Conservation (phyloP, 2,888 invertebrate genomes). For the Vandiemenella viatica region DNA sequence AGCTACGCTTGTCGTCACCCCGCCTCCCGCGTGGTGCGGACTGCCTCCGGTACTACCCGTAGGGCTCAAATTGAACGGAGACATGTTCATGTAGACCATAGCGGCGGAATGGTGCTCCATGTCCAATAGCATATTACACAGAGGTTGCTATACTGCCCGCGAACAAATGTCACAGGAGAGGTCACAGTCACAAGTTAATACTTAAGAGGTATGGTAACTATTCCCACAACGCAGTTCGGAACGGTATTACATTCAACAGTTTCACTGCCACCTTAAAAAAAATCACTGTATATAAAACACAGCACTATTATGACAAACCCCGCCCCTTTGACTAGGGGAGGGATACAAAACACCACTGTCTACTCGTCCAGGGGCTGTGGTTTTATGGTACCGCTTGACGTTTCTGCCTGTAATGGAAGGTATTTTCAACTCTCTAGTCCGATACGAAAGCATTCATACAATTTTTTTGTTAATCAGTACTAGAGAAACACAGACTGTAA, state of each 20-base stretch:
- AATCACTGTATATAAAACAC: too few species aligned
- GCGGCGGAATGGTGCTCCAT: slow-evolving; percentile 57
- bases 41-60: slow-evolving; percentile 45
- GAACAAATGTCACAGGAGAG: too few species aligned
- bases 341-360: neutral
- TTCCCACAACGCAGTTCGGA: too few species aligned
- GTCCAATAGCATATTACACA: slow-evolving; percentile 52
- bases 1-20: slow-evolving; percentile 10
- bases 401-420: neutral
- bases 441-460: neutral
- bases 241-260: too few species aligned
- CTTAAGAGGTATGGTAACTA: too few species aligned
- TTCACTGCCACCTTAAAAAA: too few species aligned
- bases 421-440: neutral
- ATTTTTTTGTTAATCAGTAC: too few species aligned
- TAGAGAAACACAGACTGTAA: too few species aligned
- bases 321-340: slow-evolving; percentile 6
- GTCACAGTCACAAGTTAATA: too few species aligned
- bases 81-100: slow-evolving; percentile 78
- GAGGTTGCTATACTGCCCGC: neutral
- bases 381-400: neutral
- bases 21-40: slow-evolving; percentile 10
- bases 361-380: neutral
- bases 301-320: neutral
- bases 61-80: slow-evolving; percentile 64